Percentiles rank a stretch among this genome's conserved stretches.
Evolutionary conservation across 2,113 vertebrate genomes (phyloP).

Genomic region (Syngnathoides biaculeatus): DNA sequence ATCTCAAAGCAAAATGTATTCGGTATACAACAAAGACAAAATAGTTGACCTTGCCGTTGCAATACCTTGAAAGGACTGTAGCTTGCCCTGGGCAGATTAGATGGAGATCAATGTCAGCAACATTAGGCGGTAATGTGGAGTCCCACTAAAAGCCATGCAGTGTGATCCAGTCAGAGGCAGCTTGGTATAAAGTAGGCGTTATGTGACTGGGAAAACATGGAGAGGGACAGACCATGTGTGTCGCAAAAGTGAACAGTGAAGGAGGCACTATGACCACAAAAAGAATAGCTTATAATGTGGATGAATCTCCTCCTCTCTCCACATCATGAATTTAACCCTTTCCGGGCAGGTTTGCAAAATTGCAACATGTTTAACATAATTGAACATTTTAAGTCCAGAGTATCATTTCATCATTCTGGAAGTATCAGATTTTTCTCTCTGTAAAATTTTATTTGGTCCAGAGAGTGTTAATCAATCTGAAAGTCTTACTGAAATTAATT

Average conservation of each 20-base stretch:
- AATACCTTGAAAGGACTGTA: too few species aligned
- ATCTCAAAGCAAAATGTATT: too few species aligned
- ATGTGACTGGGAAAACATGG: conserved; percentile 27
- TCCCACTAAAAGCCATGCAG: conserved; percentile 55
- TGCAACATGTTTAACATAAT: too few species aligned
- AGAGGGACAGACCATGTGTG: not conserved
- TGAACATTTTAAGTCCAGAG: too few species aligned
- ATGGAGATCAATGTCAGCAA: conserved; percentile 40
- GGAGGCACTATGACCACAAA: conserved; percentile 36
- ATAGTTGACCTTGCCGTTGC: too few species aligned
- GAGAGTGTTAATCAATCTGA: not conserved
- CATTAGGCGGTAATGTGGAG: conserved; percentile 45
- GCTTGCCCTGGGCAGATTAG: conserved; percentile 19
- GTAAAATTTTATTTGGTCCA: too few species aligned
- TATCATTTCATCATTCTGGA: too few species aligned
- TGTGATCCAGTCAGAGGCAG: conserved; percentile 62
- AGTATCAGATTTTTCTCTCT: too few species aligned
- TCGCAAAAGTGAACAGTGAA: conserved; percentile 2
- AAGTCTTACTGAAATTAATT: not conserved
- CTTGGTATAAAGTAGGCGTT: conserved; percentile 61
- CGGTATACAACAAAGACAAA: too few species aligned
- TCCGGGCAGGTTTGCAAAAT: too few species aligned
- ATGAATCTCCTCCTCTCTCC: not conserved
- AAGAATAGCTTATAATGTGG: not conserved
- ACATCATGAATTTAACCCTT: not conserved